phyloP scores from a whole-genome alignment of 2,797 vertebrate genomes.

The Enteromius afrohamiltoni region DNA sequence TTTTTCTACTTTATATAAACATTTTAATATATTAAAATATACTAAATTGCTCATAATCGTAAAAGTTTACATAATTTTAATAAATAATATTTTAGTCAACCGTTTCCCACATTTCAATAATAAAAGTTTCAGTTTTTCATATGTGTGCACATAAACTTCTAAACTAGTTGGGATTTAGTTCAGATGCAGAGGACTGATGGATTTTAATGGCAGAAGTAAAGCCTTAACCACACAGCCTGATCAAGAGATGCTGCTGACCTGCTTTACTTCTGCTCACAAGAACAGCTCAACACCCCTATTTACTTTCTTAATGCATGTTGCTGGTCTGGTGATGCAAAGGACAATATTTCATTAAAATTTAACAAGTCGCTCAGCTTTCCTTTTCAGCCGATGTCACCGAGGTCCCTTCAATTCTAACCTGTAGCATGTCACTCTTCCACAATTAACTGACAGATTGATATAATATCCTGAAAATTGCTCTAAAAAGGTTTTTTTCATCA shows the following conservation, averaged over 20 bases:
- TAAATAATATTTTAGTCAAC: no score
- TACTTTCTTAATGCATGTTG: not conserved
- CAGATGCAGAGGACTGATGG: not conserved
- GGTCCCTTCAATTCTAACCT: not conserved
- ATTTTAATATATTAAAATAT: no score
- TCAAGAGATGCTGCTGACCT: not conserved
- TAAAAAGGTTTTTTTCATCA: not conserved
- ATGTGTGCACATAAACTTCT: not conserved
- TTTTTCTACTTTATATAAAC: no score
- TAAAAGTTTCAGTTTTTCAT: no score
- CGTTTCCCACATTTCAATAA: no score
- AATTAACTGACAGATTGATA: not conserved
- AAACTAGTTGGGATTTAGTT: not conserved
- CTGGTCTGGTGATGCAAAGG: not conserved
- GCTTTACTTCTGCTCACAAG: not conserved
- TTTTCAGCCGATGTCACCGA: not conserved
- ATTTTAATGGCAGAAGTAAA: not conserved
- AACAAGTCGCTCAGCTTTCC: not conserved
- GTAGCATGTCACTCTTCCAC: not conserved
- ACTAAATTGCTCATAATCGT: no score
- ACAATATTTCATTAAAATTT: not conserved
- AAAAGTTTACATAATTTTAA: no score
- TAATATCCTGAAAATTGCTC: not conserved
- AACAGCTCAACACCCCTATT: not conserved
- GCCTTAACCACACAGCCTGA: not conserved